Conservation (phyloP, 2,888 invertebrate genomes). For the Sphinx pinastri region DNA sequence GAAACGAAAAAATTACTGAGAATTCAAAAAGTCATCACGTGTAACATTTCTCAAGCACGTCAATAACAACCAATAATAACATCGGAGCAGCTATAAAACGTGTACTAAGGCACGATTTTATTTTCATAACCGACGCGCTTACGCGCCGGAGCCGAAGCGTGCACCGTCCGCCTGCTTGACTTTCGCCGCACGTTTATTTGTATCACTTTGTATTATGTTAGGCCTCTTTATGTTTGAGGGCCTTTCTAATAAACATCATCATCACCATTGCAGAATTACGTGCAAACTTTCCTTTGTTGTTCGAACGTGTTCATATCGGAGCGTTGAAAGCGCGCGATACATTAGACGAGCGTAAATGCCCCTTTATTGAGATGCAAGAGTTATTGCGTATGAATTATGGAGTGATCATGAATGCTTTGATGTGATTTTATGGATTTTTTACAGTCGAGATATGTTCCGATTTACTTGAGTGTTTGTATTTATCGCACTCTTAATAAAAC, state of each 20-base stretch:
- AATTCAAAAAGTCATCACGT: background rate
- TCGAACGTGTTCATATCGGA: slow-evolving; percentile 8
- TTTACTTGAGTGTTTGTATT: background rate
- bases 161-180: slow-evolving; percentile 15
- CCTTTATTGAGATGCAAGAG: background rate
- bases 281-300: slow-evolving; percentile 18
- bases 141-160: slow-evolving; percentile 13
- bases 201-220: slow-evolving; percentile 28
- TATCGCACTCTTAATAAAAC: too few relatives aligned
- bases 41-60: background rate
- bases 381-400: background rate
- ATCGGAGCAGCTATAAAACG: slow-evolving; percentile 6
- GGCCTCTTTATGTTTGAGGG: slow-evolving; percentile 27
- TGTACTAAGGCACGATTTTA: slow-evolving; percentile 16
- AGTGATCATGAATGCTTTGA: slow-evolving; percentile 2
- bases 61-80: slow-evolving; percentile 12
- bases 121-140: slow-evolving; percentile 19
- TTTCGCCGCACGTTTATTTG: slow-evolving; percentile 27
- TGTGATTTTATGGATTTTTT: background rate
- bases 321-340: background rate
- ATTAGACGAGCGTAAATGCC: background rate
- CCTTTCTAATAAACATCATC: slow-evolving; percentile 27
- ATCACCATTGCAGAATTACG: slow-evolving; percentile 26
- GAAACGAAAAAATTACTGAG: too few relatives aligned
- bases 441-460: background rate